phyloP scores from a whole-genome alignment of 2,797 vertebrate species.

The Coccyzus lansbergi region DNA sequence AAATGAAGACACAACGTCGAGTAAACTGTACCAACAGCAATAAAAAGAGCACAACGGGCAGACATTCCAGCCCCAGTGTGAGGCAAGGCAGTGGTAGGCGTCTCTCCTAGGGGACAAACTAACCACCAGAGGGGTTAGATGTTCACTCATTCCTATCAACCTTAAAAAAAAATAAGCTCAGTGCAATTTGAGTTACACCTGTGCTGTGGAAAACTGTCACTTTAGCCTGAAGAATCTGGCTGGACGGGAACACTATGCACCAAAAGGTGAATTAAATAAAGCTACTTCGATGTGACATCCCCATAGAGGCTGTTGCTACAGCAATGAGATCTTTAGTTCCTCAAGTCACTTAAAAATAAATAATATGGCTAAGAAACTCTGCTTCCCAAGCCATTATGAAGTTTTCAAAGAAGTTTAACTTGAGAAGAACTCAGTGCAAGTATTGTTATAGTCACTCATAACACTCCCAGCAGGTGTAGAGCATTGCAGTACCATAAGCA shows the following conservation, averaged over 20 bases:
- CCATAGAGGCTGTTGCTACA: slow-evolving; percentile 26
- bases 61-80: neutral
- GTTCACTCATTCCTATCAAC: neutral
- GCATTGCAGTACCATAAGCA: neutral
- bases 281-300: slow-evolving; percentile 23
- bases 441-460: rapidly evolving
- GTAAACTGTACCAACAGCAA: neutral
- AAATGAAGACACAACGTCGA: neutral
- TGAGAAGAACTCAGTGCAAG: neutral
- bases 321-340: slow-evolving; percentile 22
- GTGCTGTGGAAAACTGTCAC: neutral
- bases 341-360: slow-evolving; percentile 1
- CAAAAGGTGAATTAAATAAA: neutral
- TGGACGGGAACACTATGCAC: neutral
- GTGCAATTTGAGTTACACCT: neutral
- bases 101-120: neutral
- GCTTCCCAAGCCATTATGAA: neutral
- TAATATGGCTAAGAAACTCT: neutral
- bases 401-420: neutral
- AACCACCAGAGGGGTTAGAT: neutral
- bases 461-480: neutral
- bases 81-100: neutral
- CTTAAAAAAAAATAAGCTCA: neutral
- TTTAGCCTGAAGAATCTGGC: neutral
- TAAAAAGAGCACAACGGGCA: neutral